Evolutionary conservation across 2,888 invertebrate species (phyloP).

Genomic region (Nemotelus nigrinus): DNA sequence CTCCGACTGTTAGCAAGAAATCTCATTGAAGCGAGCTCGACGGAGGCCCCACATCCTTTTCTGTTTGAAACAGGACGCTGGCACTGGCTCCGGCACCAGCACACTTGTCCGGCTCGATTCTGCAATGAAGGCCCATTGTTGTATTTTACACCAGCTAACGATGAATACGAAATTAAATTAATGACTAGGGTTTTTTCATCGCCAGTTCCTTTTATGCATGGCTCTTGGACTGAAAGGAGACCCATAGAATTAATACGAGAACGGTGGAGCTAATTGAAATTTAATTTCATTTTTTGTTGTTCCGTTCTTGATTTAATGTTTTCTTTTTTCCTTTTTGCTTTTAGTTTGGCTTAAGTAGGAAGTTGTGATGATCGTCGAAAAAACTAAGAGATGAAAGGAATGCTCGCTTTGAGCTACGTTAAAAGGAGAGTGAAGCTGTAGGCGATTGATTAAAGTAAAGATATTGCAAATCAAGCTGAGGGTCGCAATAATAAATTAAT

Average conservation of each 20-base stretch:
- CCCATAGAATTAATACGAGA: conserved; percentile 20
- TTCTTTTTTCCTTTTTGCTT: conserved; percentile 19
- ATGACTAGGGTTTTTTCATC: conserved; percentile 49
- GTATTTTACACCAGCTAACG: conserved; percentile 50
- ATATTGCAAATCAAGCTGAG: no score
- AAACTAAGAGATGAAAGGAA: conserved; percentile 41
- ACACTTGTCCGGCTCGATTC: not conserved
- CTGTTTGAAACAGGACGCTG: no score
- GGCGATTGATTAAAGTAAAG: not conserved
- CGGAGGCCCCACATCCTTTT: not conserved
- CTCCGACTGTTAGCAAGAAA: conserved; percentile 25
- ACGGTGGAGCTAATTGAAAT: conserved; percentile 49
- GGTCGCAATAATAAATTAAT: no score
- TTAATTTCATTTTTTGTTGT: conserved; percentile 49
- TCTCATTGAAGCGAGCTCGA: conserved; percentile 1
- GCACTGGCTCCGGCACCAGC: no score
- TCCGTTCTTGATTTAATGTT: conserved; percentile 44
- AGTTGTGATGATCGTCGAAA: conserved; percentile 37
- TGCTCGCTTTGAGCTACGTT: conserved; percentile 17
- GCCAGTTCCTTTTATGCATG: conserved; percentile 41
- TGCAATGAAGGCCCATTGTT: conserved; percentile 25
- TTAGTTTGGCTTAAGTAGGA: conserved; percentile 32
- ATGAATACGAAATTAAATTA: conserved; percentile 51
- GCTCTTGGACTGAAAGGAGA: conserved; percentile 33
- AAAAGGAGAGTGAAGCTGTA: not conserved